Percentiles rank a stretch among this genome's conserved stretches.
Evolutionary conservation across 2,113 vertebrate species (phyloP).

Genomic region (Pollimyrus isidori): DNA sequence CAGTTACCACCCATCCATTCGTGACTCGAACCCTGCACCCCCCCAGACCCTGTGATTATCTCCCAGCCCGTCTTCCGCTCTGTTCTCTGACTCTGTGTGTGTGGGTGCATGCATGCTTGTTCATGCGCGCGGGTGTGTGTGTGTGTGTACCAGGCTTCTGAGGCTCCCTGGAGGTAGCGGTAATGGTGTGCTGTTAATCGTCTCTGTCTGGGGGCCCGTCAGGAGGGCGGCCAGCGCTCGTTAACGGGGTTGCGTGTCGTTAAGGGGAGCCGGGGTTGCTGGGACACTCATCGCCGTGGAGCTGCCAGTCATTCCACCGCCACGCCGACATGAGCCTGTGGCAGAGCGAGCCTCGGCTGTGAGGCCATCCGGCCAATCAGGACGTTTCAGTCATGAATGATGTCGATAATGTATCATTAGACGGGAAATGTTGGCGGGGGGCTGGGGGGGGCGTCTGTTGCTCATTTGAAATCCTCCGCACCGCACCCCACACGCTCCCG

Average conservation of each 20-base stretch:
- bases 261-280: background rate
- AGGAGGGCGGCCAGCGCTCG: background rate
- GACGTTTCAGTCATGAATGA: background rate
- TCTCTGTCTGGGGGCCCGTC: background rate
- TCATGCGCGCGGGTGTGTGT: no score
- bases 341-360: background rate
- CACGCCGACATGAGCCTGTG: background rate
- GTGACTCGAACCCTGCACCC: background rate
- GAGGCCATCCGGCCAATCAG: background rate
- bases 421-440: background rate
- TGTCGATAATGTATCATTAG: background rate
- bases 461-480: constrained; percentile 31
- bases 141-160: background rate
- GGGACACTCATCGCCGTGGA: background rate
- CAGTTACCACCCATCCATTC: background rate
- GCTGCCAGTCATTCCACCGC: background rate
- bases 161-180: background rate
- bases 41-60: constrained; percentile 47
- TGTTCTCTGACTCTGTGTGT: constrained; percentile 44
- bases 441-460: background rate
- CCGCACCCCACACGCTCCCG: constrained; percentile 42
- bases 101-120: background rate
- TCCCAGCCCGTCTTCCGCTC: constrained; percentile 50
- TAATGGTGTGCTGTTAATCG: background rate
- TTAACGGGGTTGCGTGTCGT: background rate